Evolutionary conservation across 1,140 invertebrate species (phyloP).

Genomic region (Sminthurides bifidus): DNA sequence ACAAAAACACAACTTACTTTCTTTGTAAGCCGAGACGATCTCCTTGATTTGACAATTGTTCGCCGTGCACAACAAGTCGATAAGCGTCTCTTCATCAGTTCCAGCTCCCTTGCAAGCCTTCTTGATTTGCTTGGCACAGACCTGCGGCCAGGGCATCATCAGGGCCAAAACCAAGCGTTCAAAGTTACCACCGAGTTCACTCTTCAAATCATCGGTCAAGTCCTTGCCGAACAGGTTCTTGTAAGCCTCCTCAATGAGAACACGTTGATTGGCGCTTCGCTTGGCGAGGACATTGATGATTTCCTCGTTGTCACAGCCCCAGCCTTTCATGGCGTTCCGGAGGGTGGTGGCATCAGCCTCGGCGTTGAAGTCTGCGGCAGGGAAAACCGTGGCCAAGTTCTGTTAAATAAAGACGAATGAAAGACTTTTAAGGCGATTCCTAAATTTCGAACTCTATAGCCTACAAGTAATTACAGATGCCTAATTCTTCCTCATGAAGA

Average conservation of each 20-base stretch:
- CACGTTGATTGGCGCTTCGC: conserved; percentile 74
- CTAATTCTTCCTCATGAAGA: neutral
- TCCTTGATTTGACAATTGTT: conserved; percentile 71
- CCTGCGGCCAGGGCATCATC: conserved; percentile 42
- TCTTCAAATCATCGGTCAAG: conserved; percentile 57
- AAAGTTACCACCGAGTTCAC: conserved; percentile 45
- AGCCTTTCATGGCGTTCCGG: conserved; percentile 87
- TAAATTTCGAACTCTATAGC: too few species aligned
- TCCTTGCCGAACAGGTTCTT: conserved; percentile 91
- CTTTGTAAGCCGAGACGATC: conserved; percentile 67
- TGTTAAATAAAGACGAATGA: conserved; percentile 35
- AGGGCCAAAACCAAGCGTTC: conserved; percentile 44
- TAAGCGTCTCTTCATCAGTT: conserved; percentile 59
- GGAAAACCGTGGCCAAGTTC: conserved; percentile 75
- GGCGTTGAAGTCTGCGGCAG: conserved; percentile 72
- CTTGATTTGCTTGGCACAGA: conserved; percentile 42
- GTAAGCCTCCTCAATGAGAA: conserved; percentile 79
- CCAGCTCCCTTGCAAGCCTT: conserved; percentile 40
- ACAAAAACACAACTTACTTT: conserved; percentile 46
- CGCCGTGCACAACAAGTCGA: conserved; percentile 80
- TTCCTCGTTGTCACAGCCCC: conserved; percentile 80
- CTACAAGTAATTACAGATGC: neutral
- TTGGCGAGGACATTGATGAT: conserved; percentile 81
- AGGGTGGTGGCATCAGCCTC: conserved; percentile 74
- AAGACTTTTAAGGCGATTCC: neutral